Base-by-base conservation (phyloP, 2,113 vertebrate genomes). In the Rhizomys pruinosus region DNA sequence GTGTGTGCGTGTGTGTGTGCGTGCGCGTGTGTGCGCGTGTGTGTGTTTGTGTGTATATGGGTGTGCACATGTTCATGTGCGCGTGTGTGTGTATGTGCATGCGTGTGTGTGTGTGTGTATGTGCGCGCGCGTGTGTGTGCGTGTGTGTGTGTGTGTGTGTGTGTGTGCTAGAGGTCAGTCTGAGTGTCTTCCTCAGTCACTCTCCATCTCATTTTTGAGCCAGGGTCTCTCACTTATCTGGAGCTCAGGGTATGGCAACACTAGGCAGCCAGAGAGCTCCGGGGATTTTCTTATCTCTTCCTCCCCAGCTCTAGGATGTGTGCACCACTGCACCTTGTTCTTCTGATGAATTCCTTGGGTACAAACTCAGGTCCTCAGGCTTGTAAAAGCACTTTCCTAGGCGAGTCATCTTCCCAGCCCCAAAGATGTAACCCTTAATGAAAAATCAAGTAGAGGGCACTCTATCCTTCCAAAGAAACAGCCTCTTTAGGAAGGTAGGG, bases 381-480 rank as follows among this genome's bases (percentile, higher is more conserved):
- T 34, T 47, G 29, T 22, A 39, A 44, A 27, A 82, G n/a, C 10
- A 64, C 59, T 63, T 81, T 61, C 17, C 79, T 10, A 82, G 66
- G 61, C 34, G 39, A 64, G 39, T 10, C 80, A 34, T 82, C 29
- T 32, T 39, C 80, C 34, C 42, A 66, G 39, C 39, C 80, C 39
- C 61, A 84, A 66, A 27, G 80, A 23, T 84, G n/a, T 69, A 88
- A 74, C n/a, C 66, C 17, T 76, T 80, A 92, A 77, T 78, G 61
- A 91, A 90, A 95, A 96, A 84, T 64, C 71, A 84, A 63, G 44
- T 52, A 44, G 69, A 92, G 89, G 84, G 52, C 47, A 63, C 44
- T 87, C 72, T 47, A 34, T 77, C 71, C 79, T 97, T 97, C 84
- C 68, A 91, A 69, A 92, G 61, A n/a, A 90, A 86, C 79, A 84